Evolutionary conservation across 2,797 vertebrate genomes (phyloP).

Genomic region (Cetoscarus ocellatus): DNA sequence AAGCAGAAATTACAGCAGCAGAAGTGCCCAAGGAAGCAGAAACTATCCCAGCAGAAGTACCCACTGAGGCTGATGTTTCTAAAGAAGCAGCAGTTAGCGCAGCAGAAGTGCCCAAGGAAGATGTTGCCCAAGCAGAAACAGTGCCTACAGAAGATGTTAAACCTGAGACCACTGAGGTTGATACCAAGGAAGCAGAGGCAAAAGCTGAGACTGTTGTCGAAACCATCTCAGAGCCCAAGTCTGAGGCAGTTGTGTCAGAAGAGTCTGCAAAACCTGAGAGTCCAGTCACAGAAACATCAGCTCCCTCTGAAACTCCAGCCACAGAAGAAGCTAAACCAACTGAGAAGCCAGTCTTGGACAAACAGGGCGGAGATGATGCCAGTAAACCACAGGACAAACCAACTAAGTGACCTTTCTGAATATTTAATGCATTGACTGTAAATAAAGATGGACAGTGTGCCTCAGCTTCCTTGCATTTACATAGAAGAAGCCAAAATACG

Average conservation of each 20-base stretch:
- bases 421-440: conserved; percentile 8
- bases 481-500: too few relatives aligned
- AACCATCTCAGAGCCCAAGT: conserved; percentile 8
- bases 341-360: conserved; percentile 15
- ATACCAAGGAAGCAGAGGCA: conserved; percentile 6
- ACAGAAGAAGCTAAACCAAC: conserved; percentile 13
- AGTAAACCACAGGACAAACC: conserved; percentile 13
- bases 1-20: background rate
- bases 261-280: conserved; percentile 13
- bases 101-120: conserved; percentile 2
- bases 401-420: conserved; percentile 27
- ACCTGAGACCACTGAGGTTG: background rate
- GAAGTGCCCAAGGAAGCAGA: background rate
- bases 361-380: conserved; percentile 4
- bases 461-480: background rate
- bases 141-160: conserved; percentile 12
- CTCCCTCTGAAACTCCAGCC: conserved; percentile 8
- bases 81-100: conserved; percentile 5
- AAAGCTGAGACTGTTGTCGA: background rate
- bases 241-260: conserved; percentile 7
- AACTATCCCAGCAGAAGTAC: background rate
- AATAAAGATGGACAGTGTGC: conserved; percentile 2
- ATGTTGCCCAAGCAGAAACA: background rate
- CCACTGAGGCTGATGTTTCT: background rate
- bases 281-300: conserved; percentile 1